Percentiles rank a stretch among this genome's conserved stretches.
Evolutionary conservation across 2,113 vertebrate genomes (phyloP).

Genomic region (Prolemur simus): DNA sequence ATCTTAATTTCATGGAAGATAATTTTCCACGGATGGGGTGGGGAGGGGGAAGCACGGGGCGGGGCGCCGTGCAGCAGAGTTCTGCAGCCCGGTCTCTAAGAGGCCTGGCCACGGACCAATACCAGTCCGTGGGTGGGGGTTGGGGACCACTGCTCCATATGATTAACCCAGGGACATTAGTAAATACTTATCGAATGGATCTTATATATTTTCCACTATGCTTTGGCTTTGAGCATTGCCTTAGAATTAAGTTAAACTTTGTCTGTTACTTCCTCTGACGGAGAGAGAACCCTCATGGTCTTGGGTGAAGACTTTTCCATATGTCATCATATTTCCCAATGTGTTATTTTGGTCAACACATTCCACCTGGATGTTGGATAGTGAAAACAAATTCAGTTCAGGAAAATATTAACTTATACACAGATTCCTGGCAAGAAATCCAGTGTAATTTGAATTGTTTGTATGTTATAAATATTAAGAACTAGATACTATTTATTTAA

Average conservation of each 20-base stretch:
- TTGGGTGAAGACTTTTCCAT: neutral
- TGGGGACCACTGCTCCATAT: neutral
- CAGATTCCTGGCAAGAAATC: neutral
- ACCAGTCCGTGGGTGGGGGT: too few species aligned
- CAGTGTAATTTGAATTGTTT: neutral
- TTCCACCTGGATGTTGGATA: neutral
- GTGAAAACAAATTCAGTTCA: neutral
- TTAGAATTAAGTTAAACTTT: neutral
- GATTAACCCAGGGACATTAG: neutral
- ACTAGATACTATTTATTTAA: neutral
- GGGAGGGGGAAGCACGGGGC: too few species aligned
- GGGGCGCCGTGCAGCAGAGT: too few species aligned
- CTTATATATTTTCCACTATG: neutral
- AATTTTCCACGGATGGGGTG: too few species aligned
- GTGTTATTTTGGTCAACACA: neutral
- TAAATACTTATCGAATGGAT: neutral
- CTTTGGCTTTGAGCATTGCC: neutral
- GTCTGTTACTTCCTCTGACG: neutral
- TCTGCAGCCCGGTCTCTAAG: too few species aligned
- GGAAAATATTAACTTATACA: neutral
- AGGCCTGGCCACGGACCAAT: too few species aligned
- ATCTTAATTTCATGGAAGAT: too few species aligned
- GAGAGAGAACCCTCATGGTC: neutral
- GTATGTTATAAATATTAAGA: neutral
- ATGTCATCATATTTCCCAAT: slow-evolving; percentile 2